Percentiles rank a stretch among this genome's conserved stretches.
Evolutionary conservation across 2,797 vertebrate genomes (phyloP).

Genomic region (Alca torda): DNA sequence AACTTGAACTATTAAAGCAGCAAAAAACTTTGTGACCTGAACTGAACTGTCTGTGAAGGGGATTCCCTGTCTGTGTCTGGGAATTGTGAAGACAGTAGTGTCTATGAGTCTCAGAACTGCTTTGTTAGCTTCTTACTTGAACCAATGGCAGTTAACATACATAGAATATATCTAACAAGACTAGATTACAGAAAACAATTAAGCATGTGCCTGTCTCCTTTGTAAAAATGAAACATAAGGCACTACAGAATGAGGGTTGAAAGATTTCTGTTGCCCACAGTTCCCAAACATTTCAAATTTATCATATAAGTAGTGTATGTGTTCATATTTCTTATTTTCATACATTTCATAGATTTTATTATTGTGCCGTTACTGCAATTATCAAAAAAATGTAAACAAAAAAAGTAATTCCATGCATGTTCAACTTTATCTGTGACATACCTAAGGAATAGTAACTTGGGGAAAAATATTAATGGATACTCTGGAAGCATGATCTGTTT

Average conservation of each 20-base stretch:
- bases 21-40: neutral
- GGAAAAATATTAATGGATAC: neutral
- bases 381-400: neutral
- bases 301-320: neutral
- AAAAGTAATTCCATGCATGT: neutral
- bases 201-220: neutral
- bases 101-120: neutral
- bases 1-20: neutral
- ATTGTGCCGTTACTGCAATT: neutral
- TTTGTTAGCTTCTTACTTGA: neutral
- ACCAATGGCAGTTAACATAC: rapidly evolving
- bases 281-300: neutral
- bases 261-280: neutral
- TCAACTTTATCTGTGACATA: neutral
- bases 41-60: neutral
- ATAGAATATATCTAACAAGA: neutral
- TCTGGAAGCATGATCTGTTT: neutral
- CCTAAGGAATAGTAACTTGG: neutral
- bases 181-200: neutral
- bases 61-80: neutral
- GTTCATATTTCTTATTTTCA: neutral
- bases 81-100: neutral
- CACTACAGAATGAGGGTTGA: neutral
- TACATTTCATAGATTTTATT: neutral
- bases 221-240: neutral